Percentiles rank a stretch among this genome's conserved stretches.
Evolutionary conservation across 2,888 invertebrate genomes (phyloP).

Genomic region (Venusia cambrica): DNA sequence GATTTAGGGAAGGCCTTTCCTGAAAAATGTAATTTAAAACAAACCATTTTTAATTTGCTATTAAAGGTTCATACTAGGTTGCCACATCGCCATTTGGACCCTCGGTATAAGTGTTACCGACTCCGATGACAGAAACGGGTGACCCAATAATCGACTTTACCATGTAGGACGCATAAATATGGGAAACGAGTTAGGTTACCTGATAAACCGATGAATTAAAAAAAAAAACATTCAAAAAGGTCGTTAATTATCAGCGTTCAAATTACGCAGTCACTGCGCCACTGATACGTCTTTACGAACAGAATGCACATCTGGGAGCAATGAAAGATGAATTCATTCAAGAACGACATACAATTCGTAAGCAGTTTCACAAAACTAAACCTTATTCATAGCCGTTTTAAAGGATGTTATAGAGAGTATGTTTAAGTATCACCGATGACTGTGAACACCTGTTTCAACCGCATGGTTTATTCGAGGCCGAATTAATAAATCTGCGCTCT

Average conservation of each 20-base stretch:
- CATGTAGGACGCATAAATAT: too few species aligned
- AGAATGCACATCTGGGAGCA: conserved; percentile 78
- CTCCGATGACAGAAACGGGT: too few species aligned
- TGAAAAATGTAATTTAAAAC: too few species aligned
- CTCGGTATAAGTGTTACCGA: too few species aligned
- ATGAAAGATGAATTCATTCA: conserved; percentile 44
- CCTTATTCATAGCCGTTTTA: conserved; percentile 11
- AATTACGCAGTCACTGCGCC: conserved; percentile 58
- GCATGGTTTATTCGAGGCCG: conserved; percentile 53
- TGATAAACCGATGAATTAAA: conserved; percentile 18
- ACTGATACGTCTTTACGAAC: conserved; percentile 67
- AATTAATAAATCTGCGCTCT: conserved; percentile 32
- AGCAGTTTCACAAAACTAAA: conserved; percentile 26
- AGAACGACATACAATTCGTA: conserved; percentile 38
- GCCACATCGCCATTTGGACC: too few species aligned
- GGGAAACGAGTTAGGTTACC: too few species aligned
- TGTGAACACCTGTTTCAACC: conserved; percentile 78
- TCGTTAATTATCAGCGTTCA: conserved; percentile 68
- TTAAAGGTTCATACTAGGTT: too few species aligned
- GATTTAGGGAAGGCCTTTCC: too few species aligned
- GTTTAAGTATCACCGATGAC: conserved; percentile 47
- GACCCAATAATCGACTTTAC: too few species aligned
- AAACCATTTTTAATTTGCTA: too few species aligned
- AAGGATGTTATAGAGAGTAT: conserved; percentile 23
- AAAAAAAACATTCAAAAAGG: conserved; percentile 32